These are phyloP conservation scores for Spilosoma lubricipeda DNA, from an alignment of 2,888 invertebrate species.

Conservation along the genomic window DNA sequence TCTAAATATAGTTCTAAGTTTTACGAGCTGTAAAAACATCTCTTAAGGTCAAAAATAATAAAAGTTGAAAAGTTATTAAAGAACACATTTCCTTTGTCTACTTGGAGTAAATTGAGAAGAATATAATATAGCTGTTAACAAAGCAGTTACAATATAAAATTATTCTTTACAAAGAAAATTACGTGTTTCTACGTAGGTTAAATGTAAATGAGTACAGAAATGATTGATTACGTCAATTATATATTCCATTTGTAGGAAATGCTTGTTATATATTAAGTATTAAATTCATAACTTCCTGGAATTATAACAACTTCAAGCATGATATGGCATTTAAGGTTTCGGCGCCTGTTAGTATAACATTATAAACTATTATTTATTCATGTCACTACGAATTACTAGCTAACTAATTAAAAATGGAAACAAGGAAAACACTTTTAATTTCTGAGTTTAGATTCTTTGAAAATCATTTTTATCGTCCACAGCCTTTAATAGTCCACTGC, in stretches of 20 bases:
- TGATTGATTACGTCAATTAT: background rate
- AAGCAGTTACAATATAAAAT: background rate
- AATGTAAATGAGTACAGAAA: background rate
- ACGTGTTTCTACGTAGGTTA: background rate
- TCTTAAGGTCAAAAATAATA: background rate
- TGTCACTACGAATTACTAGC: background rate
- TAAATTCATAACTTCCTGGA: background rate
- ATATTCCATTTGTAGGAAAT: background rate
- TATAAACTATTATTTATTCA: background rate
- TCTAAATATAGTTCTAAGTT: background rate
- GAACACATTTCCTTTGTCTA: background rate
- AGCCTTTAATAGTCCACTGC: too few relatives aligned
- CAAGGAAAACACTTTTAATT: background rate
- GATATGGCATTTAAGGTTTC: background rate
- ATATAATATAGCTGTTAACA: too few relatives aligned
- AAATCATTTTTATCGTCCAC: background rate
- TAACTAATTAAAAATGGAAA: background rate
- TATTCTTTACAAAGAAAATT: background rate
- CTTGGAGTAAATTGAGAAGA: too few relatives aligned
- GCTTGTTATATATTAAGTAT: background rate
- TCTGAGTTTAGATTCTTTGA: background rate
- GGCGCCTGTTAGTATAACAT: background rate
- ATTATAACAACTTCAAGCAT: background rate
- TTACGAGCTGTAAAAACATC: background rate
- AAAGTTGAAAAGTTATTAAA: background rate